phyloP scores from a whole-genome alignment of 2,888 invertebrate genomes.

The Galeruca laticollis region DNA sequence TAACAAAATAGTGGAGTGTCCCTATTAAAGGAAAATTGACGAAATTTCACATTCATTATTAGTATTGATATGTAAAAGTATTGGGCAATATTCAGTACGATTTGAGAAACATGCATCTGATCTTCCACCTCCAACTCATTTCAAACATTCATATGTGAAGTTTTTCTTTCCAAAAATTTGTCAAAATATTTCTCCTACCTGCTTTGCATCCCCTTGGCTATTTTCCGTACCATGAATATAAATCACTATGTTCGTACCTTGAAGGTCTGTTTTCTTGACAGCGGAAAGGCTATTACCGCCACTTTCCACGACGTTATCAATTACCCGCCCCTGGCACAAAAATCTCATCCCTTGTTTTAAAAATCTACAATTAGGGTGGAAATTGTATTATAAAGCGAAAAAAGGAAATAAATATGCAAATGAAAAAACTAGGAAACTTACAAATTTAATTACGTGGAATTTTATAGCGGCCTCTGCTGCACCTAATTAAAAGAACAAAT shows the following conservation, averaged over 20 bases:
- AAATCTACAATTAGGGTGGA: conserved; percentile 47
- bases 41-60: no score
- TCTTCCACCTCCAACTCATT: no score
- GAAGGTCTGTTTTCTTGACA: conserved; percentile 36
- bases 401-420: conserved; percentile 51
- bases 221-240: conserved; percentile 38
- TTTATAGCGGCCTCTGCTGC: conserved; percentile 56
- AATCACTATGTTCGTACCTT: conserved; percentile 35
- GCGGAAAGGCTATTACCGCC: conserved; percentile 39
- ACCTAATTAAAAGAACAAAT: conserved; percentile 62
- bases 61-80: no score
- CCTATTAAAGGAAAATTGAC: no score
- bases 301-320: conserved; percentile 44
- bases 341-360: conserved; percentile 47
- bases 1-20: no score
- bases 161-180: conserved; percentile 15
- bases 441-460: conserved; percentile 60
- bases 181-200: conserved; percentile 7
- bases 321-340: conserved; percentile 43
- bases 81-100: no score
- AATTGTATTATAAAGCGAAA: conserved; percentile 47
- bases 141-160: not conserved
- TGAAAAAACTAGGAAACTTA: conserved; percentile 50
- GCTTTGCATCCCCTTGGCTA: conserved; percentile 10
- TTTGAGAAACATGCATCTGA: no score